These are phyloP conservation scores for Micropoecilia bifurca DNA, from an alignment of 2,797 vertebrate genomes.

Conservation along the genomic window DNA sequence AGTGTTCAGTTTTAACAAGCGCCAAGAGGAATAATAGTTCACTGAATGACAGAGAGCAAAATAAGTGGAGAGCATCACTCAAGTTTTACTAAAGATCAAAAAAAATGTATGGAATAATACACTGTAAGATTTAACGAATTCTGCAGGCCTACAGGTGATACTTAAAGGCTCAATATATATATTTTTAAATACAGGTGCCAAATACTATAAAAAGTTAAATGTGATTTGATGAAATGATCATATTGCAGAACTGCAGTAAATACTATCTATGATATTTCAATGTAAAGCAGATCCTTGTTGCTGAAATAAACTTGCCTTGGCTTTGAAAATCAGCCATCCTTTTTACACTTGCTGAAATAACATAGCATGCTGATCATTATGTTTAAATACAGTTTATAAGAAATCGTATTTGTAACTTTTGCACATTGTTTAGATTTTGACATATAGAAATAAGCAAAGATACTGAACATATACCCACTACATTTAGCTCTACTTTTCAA, in stretches of 20 bases:
- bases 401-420: background rate
- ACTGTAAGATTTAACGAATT: background rate
- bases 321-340: background rate
- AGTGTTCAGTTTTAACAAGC: slow-evolving; percentile 33
- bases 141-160: background rate
- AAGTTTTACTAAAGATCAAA: slow-evolving; percentile 4
- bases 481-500: background rate
- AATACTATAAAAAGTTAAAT: background rate
- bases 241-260: background rate
- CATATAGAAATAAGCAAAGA: background rate
- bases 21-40: slow-evolving; percentile 19
- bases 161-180: background rate
- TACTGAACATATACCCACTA: background rate
- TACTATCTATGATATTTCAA: background rate
- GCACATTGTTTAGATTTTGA: background rate
- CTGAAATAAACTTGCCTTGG: slow-evolving; percentile 2
- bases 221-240: background rate
- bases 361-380: background rate
- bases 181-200: background rate
- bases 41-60: slow-evolving; percentile 4
- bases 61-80: slow-evolving; percentile 12
- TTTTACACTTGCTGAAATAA: background rate
- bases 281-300: background rate
- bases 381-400: background rate
- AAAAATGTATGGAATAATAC: background rate